Base-by-base conservation (phyloP, 1,140 invertebrate species). In the Apis dorsata region DNA sequence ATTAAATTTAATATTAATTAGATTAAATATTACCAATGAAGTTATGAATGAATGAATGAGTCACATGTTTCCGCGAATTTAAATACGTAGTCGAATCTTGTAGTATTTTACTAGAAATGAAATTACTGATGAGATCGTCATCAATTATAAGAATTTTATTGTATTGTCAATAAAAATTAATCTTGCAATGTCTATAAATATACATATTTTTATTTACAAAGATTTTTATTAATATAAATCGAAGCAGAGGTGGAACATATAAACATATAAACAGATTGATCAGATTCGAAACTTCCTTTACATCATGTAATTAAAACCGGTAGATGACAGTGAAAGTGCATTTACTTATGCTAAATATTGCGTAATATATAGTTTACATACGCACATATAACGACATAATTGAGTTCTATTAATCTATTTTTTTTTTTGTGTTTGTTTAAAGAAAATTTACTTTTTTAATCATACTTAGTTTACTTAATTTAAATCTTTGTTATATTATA, bases 261-360 rank as follows among this genome's bases (percentile, higher is more conserved):
- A 24, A 24, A 24, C 24, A 24, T 24, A 24, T 15, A 21, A 68
- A 34, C 1, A 44, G 9, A 10, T 19, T 44, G 59, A 72, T 70
- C 68, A 63, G 51, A 83, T 79, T 68, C 75, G 74, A 51, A 83
- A 83, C 68, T 78, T 76, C n/a, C 49, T 71, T 70, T 59, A 62
- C 70, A 59, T 78, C 76, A 44, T 71, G 68, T 71, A 82, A 82
- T 76, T 55, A 60, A 73, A 68, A 57, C 60, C 68, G 75, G 34
- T 83, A 79, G 68, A 83, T 83, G 76, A 78, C 75, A 83, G 75
- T 83, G 81, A 83, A 83, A 79, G 81, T 51, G n/a, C 66, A 49
- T 71, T 77, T 70, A 63, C 66, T 83, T 65, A 55, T 79, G 49
- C 28, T 51, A 51, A 79, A 66, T 79, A 57, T 79, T 83, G 65